Evolutionary conservation across 2,888 invertebrate species (phyloP), one percentile per base, ranked within the genome.

Genomic region (Hedychridium roseum): DNA sequence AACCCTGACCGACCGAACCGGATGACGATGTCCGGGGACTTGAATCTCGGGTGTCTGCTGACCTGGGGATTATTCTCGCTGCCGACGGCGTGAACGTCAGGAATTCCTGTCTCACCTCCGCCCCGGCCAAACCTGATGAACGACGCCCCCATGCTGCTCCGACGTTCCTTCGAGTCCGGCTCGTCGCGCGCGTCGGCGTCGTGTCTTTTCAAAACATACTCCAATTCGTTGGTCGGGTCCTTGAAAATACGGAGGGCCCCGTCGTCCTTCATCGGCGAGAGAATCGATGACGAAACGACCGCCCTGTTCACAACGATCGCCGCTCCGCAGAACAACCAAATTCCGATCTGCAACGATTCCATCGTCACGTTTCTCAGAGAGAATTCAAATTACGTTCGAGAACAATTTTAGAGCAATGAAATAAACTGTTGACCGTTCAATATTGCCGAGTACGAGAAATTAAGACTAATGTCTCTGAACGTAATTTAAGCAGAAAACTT

Each of bases 1-100:
- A 43, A 47, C 0, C 66, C 68, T 1, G 72, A 62, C 1, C 78
- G 65, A 0, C 79, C 79, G 41, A 78, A 78, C 16, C 79, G 65
- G 32, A 79, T 76, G 31, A 76, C 69, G 15, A 73, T 64, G 43
- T 76, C 76, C 3, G 76, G 55, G 1, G 59, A 55, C 6, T 64
- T 64, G 53, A 51, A 57, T 7, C 64, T 54, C 0, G 63, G 58
- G 34, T 58, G 46, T 20, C 64, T 55, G 31, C 37, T 54, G 14
- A 64, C 63, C 16, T 58, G 55, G 2, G 48, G 43, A n/a, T 40
- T 30, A 3, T 37, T 39, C 6, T 52, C 50, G 9, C 11, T 31
- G 3, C 58, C 56, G 5, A 12, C 11, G 31, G 11, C 6, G 12
- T 39, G 32, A 1, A 34, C 15, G 1, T 17, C 39, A 1, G 48